These are phyloP conservation scores for Caenorhabditis sulstoni DNA, from an alignment of 2,888 invertebrate species.

Conservation along the genomic window DNA sequence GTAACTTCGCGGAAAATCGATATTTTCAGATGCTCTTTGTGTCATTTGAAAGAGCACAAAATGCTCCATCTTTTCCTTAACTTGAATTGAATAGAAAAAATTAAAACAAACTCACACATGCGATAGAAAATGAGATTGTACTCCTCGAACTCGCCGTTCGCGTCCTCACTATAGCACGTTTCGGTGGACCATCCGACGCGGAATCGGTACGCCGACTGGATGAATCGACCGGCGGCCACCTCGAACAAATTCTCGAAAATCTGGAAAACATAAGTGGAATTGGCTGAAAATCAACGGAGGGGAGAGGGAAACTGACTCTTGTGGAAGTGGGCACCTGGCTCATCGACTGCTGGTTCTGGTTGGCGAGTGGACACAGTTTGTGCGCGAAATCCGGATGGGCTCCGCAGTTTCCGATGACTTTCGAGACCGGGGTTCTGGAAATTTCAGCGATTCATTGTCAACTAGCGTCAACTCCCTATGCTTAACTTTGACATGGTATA, in stretches of 20 bases:
- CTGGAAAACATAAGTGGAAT: constrained; percentile 44
- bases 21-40: too few relatives aligned
- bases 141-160: constrained; percentile 74
- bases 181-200: constrained; percentile 80
- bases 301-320: constrained; percentile 14
- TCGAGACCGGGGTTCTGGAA: constrained; percentile 67
- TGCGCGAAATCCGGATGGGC: constrained; percentile 69
- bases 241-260: constrained; percentile 73
- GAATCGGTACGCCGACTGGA: constrained; percentile 84
- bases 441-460: too few relatives aligned
- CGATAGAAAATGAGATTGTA: constrained; percentile 80
- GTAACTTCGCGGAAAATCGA: too few relatives aligned
- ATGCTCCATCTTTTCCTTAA: too few relatives aligned
- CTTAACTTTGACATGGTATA: too few relatives aligned
- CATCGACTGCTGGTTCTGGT: constrained; percentile 14
- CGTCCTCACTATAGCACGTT: constrained; percentile 68
- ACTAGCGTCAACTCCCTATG: too few relatives aligned
- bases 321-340: constrained; percentile 45
- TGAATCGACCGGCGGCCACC: constrained; percentile 80
- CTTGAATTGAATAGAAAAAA: too few relatives aligned
- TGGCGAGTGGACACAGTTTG: constrained; percentile 50
- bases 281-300: constrained; percentile 7
- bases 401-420: constrained; percentile 75
- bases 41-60: too few relatives aligned
- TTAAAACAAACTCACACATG: constrained; percentile 70